Percentiles rank a stretch among this genome's conserved stretches.
phyloP scores from a whole-genome alignment of 2,888 invertebrate species.

The Dioctria linearis region DNA sequence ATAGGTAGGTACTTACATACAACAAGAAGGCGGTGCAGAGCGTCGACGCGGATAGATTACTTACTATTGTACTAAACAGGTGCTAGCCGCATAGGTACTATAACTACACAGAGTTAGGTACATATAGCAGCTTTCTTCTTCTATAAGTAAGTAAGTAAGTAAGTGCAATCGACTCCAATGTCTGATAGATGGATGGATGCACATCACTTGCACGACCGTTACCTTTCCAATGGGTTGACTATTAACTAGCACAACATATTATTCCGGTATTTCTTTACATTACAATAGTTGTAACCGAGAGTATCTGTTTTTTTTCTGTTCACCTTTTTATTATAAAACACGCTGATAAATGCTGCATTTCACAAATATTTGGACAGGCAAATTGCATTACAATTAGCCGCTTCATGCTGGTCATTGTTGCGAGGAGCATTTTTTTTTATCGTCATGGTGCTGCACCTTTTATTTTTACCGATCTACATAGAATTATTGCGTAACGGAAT shows the following conservation, averaged over 20 bases:
- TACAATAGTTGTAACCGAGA: too few relatives aligned
- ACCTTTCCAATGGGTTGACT: conserved; percentile 14
- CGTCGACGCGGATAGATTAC: too few relatives aligned
- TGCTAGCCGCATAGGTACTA: too few relatives aligned
- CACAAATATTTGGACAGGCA: conserved; percentile 49
- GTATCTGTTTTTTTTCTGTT: neutral
- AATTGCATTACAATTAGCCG: conserved; percentile 39
- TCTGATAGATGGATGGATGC: conserved; percentile 42
- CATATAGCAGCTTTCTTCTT: too few relatives aligned
- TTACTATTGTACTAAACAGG: too few relatives aligned
- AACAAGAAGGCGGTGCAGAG: too few relatives aligned
- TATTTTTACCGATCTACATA: neutral
- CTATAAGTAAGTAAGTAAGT: too few relatives aligned
- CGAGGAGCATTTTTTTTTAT: neutral
- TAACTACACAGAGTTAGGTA: too few relatives aligned
- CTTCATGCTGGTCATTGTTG: neutral
- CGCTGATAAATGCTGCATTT: conserved; percentile 25
- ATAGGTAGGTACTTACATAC: too few relatives aligned
- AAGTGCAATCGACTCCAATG: conserved; percentile 17
- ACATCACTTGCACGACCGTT: conserved; percentile 48
- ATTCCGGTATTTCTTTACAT: conserved; percentile 14
- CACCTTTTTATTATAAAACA: neutral
- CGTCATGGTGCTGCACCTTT: conserved; percentile 33
- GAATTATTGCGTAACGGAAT: conserved; percentile 3
- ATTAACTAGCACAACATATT: neutral